A percentile compares a stretch with the other conserved stretches of the same genome.
phyloP scores from a whole-genome alignment of 2,113 vertebrate genomes.

The Paramormyrops kingsleyae region DNA sequence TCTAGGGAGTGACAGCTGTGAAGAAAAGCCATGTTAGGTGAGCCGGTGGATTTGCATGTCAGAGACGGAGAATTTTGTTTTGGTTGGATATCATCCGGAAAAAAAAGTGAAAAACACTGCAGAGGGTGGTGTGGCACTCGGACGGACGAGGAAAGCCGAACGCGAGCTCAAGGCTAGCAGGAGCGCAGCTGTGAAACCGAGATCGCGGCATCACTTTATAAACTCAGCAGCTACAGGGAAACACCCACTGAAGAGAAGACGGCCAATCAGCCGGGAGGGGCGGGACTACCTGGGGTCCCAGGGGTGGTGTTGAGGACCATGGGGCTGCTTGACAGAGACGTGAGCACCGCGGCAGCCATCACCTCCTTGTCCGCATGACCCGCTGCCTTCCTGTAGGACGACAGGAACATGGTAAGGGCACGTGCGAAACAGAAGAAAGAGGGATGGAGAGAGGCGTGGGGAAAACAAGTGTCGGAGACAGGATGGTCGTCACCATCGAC shows the following conservation, averaged over 20 bases:
- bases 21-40: neutral
- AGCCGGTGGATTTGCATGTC: neutral
- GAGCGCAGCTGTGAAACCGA: neutral
- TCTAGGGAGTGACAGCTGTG: neutral
- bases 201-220: neutral
- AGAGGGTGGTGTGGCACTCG: neutral
- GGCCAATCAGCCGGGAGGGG: neutral
- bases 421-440: neutral
- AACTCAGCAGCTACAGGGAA: neutral
- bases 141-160: neutral
- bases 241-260: neutral
- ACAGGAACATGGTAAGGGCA: neutral
- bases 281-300: neutral
- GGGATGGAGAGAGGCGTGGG: neutral
- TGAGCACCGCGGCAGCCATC: neutral
- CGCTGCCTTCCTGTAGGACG: neutral
- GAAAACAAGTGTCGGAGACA: neutral
- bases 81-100: neutral
- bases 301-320: neutral
- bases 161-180: neutral
- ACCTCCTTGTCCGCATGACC: constrained; percentile 9
- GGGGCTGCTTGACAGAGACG: constrained; percentile 5
- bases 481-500: neutral
- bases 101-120: neutral
- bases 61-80: neutral